Percentiles rank a stretch among this genome's conserved stretches.
phyloP scores from a whole-genome alignment of 1,140 invertebrate genomes.

The Hycleus phaleratus region DNA sequence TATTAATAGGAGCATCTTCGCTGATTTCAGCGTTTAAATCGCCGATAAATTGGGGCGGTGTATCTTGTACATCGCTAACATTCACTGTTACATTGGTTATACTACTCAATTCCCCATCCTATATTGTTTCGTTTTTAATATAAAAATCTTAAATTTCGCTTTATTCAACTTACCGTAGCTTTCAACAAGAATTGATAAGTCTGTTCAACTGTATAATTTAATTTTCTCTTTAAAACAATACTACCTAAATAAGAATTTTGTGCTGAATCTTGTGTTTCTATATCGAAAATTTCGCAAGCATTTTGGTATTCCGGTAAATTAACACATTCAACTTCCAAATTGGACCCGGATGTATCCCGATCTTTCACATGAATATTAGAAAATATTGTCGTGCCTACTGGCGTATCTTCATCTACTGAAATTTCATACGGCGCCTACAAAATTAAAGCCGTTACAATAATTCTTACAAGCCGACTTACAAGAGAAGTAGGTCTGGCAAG shows the following conservation, averaged over 20 bases:
- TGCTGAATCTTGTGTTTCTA: constrained; percentile 23
- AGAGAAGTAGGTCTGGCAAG: too few species aligned
- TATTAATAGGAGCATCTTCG: constrained; percentile 80
- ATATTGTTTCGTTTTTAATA: neutral
- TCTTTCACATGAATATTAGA: constrained; percentile 66
- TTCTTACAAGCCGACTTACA: too few species aligned
- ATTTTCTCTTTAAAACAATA: constrained; percentile 28
- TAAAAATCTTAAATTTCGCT: neutral
- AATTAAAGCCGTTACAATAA: too few species aligned
- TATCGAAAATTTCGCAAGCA: constrained; percentile 33
- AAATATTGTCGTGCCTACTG: constrained; percentile 65
- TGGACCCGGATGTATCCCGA: constrained; percentile 70
- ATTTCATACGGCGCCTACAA: constrained; percentile 68
- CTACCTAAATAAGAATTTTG: constrained; percentile 32
- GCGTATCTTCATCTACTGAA: constrained; percentile 68
- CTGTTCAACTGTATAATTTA: constrained; percentile 29
- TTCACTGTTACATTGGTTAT: constrained; percentile 66
- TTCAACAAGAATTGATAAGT: constrained; percentile 31
- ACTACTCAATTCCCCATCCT: constrained; percentile 72
- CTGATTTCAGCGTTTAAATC: constrained; percentile 70
- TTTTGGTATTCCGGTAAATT: constrained; percentile 30
- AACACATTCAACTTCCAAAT: constrained; percentile 67
- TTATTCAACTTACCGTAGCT: constrained; percentile 28
- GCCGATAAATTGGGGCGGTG: constrained; percentile 72
- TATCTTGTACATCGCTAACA: constrained; percentile 75